Base-by-base conservation (phyloP, 2,888 invertebrate species). In the Choreutis nemorana region DNA sequence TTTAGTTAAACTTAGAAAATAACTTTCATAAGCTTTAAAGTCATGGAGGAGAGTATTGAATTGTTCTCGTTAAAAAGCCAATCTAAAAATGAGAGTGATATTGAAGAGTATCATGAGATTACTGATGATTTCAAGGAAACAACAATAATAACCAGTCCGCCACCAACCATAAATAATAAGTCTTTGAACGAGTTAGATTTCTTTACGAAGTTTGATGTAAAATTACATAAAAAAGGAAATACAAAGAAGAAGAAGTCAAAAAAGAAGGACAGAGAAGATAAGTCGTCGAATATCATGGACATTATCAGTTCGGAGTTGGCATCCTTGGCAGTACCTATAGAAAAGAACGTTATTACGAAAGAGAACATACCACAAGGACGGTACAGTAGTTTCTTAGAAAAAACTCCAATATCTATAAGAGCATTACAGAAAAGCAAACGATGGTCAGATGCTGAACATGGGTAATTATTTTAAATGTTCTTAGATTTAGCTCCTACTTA, bases 71-170 rank as follows among this genome's bases (percentile, higher is more conserved):
- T n/a, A n/a, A n/a, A n/a, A n/a, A n/a, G n/a, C n/a, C n/a, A n/a
- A n/a, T 45, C 49, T 33, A 40, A 33, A 1, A 39, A 39, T 14
- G 53, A 55, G 20, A 56, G 46, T 36, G 67, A 63, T 30, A 65
- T 66, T 24, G 63, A 75, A 47, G 65, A 70, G 35, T 72, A 75
- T 42, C 59, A 73, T 21, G 73, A 75, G 50, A 70, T 71, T 33
- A 52, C 51, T 30, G 47, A 55, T 34, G 54, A 54, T 18, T 6
- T 18, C n/a, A n/a, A n/a, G n/a, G n/a, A n/a, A n/a, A n/a, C n/a
- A n/a, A n/a, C n/a, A n/a, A n/a, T n/a, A n/a, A n/a, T n/a, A n/a
- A n/a, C n/a, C n/a, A n/a, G n/a, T n/a, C n/a, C n/a, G n/a, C n/a
- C n/a, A n/a, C n/a, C n/a, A n/a, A n/a, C n/a, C n/a, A n/a, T n/a